Base-by-base conservation (phyloP, 2,113 vertebrate species). In the Colius striatus region DNA sequence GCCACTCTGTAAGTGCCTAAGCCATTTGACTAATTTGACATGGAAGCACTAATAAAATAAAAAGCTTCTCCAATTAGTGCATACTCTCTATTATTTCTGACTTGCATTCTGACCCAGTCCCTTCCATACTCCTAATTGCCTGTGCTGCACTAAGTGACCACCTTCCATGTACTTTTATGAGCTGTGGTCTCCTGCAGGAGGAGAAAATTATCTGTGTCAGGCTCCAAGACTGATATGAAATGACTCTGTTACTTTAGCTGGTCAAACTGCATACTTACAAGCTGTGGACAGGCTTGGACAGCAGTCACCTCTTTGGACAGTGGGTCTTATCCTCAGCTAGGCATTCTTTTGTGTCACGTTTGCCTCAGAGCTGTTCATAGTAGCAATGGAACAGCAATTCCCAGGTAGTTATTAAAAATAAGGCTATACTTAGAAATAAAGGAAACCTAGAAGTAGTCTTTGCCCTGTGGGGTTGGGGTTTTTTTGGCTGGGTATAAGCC, bases 11-110 rank as follows among this genome's bases (percentile, higher is more conserved):
- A 78, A 94, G 90, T 66, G 93, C 94, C 29, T 47, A 21, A 94
- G 89, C 93, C 87, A 81, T 94, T 95, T 96, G 92, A 95, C 93
- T 98, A 97, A 97, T 97, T 97, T 97, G 96, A 97, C 95, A 71
- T 91, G 73, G 85, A 97, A 94, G 70, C 50, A 62, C 93, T 95
- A 97, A 96, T 97, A 95, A 97, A 97, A 97, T 96, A 95, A 97
- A 97, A 97, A 94, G 92, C 94, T 96, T 88, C 93, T 95, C 90
- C 92, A 95, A 96, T 97, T 97, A 98, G 91, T 78, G 55, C 80
- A 87, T 63, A 47, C 85, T 96, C 90, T 95, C 68, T 95, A 83
- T 97, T 97, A 95, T 97, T 97, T 94, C 96, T 97, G 96, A 98
- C 94, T 97, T 67, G 87, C 77, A 71, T 96, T 97, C 95, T 97